These are phyloP conservation scores for Styela clava DNA, from an alignment of 23 tunicate genomes.

Conservation along the genomic window DNA sequence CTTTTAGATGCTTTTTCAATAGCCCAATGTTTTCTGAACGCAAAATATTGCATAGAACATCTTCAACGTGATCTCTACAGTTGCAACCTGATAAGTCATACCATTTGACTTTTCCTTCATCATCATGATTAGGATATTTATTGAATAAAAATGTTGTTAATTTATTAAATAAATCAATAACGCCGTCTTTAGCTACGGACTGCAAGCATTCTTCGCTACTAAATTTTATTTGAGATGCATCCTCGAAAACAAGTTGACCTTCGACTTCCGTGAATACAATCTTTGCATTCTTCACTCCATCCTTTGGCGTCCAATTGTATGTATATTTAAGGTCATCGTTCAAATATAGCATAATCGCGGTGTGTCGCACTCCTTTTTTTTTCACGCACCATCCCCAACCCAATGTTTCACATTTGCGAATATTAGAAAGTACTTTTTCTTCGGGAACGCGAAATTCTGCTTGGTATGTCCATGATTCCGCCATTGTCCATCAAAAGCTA, in stretches of 20 bases:
- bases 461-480: too few species aligned
- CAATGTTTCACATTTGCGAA: neutral
- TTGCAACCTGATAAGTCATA: neutral
- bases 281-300: neutral
- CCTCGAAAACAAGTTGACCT: slow-evolving; percentile 1
- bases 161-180: neutral
- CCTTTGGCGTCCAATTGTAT: neutral
- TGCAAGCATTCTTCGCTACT: too few species aligned
- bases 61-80: slow-evolving; percentile 1
- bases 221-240: too few species aligned
- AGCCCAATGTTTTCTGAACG: neutral
- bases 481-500: too few species aligned
- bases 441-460: too few species aligned
- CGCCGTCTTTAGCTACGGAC: neutral
- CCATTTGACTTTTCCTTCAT: neutral
- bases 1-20: neutral
- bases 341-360: neutral
- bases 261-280: neutral
- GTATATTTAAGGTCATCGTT: neutral
- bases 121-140: neutral
- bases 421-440: too few species aligned
- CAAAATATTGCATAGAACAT: neutral
- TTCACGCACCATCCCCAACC: neutral
- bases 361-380: neutral
- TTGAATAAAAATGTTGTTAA: neutral